Evolutionary conservation across 2,888 invertebrate species (phyloP).

Genomic region (Pandemis heparana): DNA sequence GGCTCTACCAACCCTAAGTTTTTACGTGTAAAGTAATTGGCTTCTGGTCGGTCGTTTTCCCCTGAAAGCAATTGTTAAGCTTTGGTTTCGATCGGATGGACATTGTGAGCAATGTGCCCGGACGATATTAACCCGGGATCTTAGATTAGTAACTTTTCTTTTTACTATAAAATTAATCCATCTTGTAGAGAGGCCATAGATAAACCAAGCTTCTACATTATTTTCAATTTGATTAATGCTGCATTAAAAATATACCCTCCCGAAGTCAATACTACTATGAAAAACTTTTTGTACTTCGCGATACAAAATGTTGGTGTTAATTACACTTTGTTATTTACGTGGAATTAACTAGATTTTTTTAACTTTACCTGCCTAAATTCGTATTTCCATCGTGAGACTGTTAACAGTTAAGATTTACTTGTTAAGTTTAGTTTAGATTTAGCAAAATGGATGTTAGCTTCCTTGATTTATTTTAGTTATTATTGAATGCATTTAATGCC

Average conservation of each 20-base stretch:
- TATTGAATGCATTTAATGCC: constrained; percentile 35
- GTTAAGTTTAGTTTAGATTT: constrained; percentile 27
- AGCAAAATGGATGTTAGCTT: not conserved
- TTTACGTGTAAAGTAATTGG: not conserved
- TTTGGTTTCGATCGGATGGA: too few species aligned
- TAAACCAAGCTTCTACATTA: too few species aligned
- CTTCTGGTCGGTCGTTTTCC: not conserved
- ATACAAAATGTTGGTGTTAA: not conserved
- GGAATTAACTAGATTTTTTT: constrained; percentile 12
- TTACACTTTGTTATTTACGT: not conserved
- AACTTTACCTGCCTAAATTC: constrained; percentile 29
- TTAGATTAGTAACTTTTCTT: too few species aligned
- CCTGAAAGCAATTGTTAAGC: not conserved
- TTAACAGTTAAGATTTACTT: constrained; percentile 33
- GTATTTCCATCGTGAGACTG: constrained; percentile 44
- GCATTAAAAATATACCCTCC: not conserved
- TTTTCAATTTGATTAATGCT: not conserved
- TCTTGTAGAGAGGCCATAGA: too few species aligned
- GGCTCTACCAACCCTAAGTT: not conserved
- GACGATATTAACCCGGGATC: too few species aligned
- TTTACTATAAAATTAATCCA: too few species aligned
- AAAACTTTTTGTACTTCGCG: not conserved
- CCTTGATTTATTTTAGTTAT: constrained; percentile 22
- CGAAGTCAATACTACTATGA: not conserved
- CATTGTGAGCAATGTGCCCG: too few species aligned